Evolutionary conservation across 2,888 invertebrate genomes (phyloP).

Genomic region (Aspidapion aeneum): DNA sequence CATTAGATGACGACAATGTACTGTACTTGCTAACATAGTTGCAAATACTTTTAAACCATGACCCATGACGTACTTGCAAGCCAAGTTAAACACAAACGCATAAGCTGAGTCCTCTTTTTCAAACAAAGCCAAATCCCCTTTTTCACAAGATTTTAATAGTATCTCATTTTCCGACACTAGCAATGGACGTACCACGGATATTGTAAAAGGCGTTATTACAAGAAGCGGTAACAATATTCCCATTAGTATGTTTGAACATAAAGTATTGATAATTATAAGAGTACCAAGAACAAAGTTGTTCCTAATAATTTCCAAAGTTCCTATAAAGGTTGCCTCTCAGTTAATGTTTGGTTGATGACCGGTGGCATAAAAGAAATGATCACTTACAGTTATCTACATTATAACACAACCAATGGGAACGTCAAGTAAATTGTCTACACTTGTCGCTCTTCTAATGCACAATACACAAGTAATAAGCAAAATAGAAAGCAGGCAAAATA

Average conservation of each 20-base stretch:
- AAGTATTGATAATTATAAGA: slow-evolving; percentile 78
- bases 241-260: slow-evolving; percentile 65
- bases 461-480: no score
- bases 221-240: slow-evolving; percentile 64
- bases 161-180: slow-evolving; percentile 39
- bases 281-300: slow-evolving; percentile 57
- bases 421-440: no score
- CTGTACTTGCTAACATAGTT: slow-evolving; percentile 80
- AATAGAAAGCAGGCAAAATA: no score
- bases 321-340: slow-evolving; percentile 92
- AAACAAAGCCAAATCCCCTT: slow-evolving; percentile 62
- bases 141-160: slow-evolving; percentile 31
- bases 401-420: slow-evolving; percentile 61
- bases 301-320: slow-evolving; percentile 59
- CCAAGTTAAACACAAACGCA: slow-evolving; percentile 54
- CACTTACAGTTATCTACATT: slow-evolving; percentile 71
- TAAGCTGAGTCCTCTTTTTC: slow-evolving; percentile 56
- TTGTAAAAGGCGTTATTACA: slow-evolving; percentile 63
- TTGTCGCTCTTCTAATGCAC: no score
- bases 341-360: slow-evolving; percentile 94
- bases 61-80: slow-evolving; percentile 59
- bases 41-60: slow-evolving; percentile 74
- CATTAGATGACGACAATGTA: slow-evolving; percentile 96
- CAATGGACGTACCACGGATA: slow-evolving; percentile 59
- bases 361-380: slow-evolving; percentile 84